phyloP scores from a whole-genome alignment of 2,888 invertebrate genomes.

The Lochmaea capreae region DNA sequence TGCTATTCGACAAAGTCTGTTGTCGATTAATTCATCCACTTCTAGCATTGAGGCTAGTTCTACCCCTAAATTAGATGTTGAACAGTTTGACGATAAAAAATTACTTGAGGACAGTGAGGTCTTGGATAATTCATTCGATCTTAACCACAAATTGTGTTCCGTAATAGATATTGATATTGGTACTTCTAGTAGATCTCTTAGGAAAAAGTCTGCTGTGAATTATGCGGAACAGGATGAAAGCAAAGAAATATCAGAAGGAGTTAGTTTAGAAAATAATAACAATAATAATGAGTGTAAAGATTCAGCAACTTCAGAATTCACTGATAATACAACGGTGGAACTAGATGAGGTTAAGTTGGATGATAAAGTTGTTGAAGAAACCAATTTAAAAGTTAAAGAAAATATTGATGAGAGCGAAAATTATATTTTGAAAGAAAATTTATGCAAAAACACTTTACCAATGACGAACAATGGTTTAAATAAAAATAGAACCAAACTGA shows the following conservation, averaged over 20 bases:
- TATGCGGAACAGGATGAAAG: constrained; percentile 33
- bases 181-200: constrained; percentile 19
- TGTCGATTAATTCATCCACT: constrained; percentile 4
- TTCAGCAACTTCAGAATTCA: background rate
- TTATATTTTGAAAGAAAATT: constrained; percentile 28
- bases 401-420: constrained; percentile 10
- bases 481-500: constrained; percentile 27
- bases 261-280: background rate
- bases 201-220: constrained; percentile 31
- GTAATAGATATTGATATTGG: background rate
- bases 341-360: background rate
- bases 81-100: background rate
- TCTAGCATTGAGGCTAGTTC: background rate
- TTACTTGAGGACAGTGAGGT: background rate
- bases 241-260: constrained; percentile 1
- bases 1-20: constrained; percentile 25
- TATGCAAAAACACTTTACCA: constrained; percentile 23
- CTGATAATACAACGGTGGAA: too few relatives aligned
- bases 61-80: background rate
- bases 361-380: constrained; percentile 7
- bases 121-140: background rate
- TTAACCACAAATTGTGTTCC: too few relatives aligned
- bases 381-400: background rate
- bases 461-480: background rate
- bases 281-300: background rate